Conservation (phyloP, 2,113 vertebrate species). For the Nibea albiflora region DNA sequence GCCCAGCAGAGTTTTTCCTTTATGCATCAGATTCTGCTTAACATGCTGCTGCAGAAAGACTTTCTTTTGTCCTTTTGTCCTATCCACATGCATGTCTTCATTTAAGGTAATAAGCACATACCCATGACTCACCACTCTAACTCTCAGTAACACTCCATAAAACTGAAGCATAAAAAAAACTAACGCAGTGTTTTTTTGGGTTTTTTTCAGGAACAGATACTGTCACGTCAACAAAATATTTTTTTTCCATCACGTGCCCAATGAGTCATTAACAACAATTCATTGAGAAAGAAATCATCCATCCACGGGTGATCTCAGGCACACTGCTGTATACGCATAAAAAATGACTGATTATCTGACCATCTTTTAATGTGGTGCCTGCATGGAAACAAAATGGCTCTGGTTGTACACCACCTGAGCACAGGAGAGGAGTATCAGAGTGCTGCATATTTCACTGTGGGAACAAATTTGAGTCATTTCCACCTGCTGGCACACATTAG, state of each 20-base stretch:
- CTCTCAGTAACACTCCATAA: conserved; percentile 25
- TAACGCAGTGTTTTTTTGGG: not conserved
- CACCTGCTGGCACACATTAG: conserved; percentile 74
- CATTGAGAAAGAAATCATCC: not conserved
- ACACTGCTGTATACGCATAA: conserved; percentile 43
- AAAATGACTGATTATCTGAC: conserved; percentile 45
- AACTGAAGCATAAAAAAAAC: conserved; percentile 30
- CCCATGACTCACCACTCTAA: conserved; percentile 54
- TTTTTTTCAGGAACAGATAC: conserved; percentile 10
- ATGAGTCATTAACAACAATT: conserved; percentile 33
- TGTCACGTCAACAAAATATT: conserved; percentile 5
- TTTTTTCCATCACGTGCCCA: not conserved
- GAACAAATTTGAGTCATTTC: conserved; percentile 78
- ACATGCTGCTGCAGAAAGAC: conserved; percentile 68
- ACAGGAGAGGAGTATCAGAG: conserved; percentile 51
- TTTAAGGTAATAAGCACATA: conserved; percentile 67
- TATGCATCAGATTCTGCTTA: conserved; percentile 74
- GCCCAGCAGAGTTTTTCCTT: conserved; percentile 72
- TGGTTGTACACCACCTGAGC: conserved; percentile 57
- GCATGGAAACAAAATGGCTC: conserved; percentile 63
- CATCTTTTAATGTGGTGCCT: conserved; percentile 51
- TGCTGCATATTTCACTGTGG: conserved; percentile 71
- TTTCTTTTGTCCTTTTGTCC: conserved; percentile 77
- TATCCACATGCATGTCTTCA: conserved; percentile 59
- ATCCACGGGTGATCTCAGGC: conserved; percentile 6